Conservation (phyloP, 1,140 invertebrate genomes). For the Leptopilina clavipes region DNA sequence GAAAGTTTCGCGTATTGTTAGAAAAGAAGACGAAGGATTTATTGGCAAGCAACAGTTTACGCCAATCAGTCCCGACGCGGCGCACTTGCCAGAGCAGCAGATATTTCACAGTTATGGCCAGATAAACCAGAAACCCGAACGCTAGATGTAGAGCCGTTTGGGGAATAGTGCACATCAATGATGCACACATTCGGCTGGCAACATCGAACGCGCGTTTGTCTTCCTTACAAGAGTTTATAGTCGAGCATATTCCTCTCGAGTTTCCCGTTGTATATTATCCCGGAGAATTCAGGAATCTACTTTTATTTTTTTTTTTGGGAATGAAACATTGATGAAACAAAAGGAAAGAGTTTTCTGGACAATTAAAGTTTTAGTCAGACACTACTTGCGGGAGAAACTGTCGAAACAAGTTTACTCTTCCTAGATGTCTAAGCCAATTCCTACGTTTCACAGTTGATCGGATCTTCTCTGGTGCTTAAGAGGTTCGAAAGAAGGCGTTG, state of each 20-base stretch:
- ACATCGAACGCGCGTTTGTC: slow-evolving; percentile 69
- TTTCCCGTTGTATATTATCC: slow-evolving; percentile 45
- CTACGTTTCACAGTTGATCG: not conserved
- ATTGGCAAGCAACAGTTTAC: slow-evolving; percentile 58
- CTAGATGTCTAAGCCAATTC: too few species aligned
- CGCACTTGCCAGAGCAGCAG: slow-evolving; percentile 56
- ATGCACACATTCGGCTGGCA: slow-evolving; percentile 67
- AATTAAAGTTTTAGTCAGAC: too few species aligned
- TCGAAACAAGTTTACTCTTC: too few species aligned
- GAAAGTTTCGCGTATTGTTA: slow-evolving; percentile 23
- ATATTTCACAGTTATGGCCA: slow-evolving; percentile 73
- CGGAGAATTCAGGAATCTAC: not conserved
- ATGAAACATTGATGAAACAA: too few species aligned
- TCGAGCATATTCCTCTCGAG: slow-evolving; percentile 58
- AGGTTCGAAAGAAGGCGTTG: slow-evolving; percentile 15
- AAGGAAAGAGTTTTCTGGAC: too few species aligned
- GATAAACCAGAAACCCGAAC: slow-evolving; percentile 72
- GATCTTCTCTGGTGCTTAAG: too few species aligned
- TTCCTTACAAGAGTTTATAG: slow-evolving; percentile 70
- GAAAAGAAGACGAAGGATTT: slow-evolving; percentile 58
- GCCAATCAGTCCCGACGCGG: slow-evolving; percentile 64
- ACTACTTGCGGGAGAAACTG: too few species aligned
- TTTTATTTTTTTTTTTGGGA: too few species aligned
- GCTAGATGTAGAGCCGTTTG: slow-evolving; percentile 67
- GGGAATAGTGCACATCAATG: slow-evolving; percentile 73